These are phyloP conservation scores for Ericerus pela DNA, from an alignment of 1,140 invertebrate genomes.

Conservation along the genomic window DNA sequence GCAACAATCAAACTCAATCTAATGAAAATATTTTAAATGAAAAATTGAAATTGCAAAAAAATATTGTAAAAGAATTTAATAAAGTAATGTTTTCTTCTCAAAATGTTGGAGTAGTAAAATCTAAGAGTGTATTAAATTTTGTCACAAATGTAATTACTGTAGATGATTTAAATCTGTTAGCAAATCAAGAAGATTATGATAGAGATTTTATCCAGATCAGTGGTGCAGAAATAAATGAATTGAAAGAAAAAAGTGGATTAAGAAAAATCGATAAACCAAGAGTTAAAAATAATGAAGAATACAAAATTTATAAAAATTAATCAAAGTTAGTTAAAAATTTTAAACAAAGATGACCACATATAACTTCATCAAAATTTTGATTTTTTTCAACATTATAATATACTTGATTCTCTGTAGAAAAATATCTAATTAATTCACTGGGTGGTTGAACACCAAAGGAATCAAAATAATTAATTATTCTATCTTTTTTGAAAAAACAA, in stretches of 20 bases:
- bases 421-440: not conserved
- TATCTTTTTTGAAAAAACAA: not conserved
- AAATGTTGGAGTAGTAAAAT: not conserved
- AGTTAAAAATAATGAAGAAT: not conserved
- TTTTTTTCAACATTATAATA: constrained; percentile 1
- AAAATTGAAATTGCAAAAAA: too few species aligned
- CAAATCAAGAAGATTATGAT: not conserved
- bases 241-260: not conserved
- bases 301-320: not conserved
- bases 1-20: not conserved
- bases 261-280: not conserved
- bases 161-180: not conserved
- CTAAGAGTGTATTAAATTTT: not conserved
- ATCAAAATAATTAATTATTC: not conserved
- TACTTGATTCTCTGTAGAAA: not conserved
- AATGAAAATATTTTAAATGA: not conserved
- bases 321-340: constrained; percentile 7
- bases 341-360: constrained; percentile 11
- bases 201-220: not conserved
- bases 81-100: not conserved
- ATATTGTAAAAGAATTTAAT: not conserved
- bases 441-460: not conserved
- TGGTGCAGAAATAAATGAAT: not conserved
- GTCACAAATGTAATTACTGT: not conserved
- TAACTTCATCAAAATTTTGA: constrained; percentile 1